Base-by-base conservation (phyloP, 2,113 vertebrate species). In the Trogon surrucura region DNA sequence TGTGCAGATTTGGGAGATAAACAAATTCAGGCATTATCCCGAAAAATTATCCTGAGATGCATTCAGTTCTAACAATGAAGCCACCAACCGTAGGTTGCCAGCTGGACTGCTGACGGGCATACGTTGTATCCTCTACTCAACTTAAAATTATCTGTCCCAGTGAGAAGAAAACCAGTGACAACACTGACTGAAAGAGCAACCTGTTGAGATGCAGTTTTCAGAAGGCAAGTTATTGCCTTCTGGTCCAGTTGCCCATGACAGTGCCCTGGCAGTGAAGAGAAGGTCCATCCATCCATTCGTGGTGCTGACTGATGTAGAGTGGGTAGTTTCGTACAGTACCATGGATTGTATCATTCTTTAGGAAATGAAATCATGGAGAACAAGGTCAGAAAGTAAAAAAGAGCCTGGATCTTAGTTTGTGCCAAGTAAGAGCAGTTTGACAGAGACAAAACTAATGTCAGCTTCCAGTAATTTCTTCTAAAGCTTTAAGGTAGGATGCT, bases 261-360 rank as follows among this genome's bases (percentile, higher is more conserved):
- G 56, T 60, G 11, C 20, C 25, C 17, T 21, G 9, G 1, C 47
- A 67, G 38, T 16, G 34, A 70, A 71, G 7, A 26, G 45, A 57
- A 7, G 8, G 9, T 45, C 64, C 54, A 32, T 26, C 21, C 57
- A 23, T 36, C 1, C 0, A 21, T 75, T 65, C 5, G 1, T 57
- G 25, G 32, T 72, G 57, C 53, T 86, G 56, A 80, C 73, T 0
- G 0, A 18, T 1, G 0, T n/a, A 71, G 60, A 45, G 19, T 19
- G 19, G 7, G 26, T 22, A 25, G 23, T 80, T 80, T 73, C 44
- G 34, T 41, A 11, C 15, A 18, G 48, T 34, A 11, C 20, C 45
- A 67, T 53, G 38, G 69, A 11, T 17, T 81, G 45, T 54, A 54
- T 61, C 41, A 58, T 78, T 48, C 47, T 73, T 41, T 69, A 93